Conservation (phyloP, 2,113 vertebrate species). For the Stegastes partitus region DNA sequence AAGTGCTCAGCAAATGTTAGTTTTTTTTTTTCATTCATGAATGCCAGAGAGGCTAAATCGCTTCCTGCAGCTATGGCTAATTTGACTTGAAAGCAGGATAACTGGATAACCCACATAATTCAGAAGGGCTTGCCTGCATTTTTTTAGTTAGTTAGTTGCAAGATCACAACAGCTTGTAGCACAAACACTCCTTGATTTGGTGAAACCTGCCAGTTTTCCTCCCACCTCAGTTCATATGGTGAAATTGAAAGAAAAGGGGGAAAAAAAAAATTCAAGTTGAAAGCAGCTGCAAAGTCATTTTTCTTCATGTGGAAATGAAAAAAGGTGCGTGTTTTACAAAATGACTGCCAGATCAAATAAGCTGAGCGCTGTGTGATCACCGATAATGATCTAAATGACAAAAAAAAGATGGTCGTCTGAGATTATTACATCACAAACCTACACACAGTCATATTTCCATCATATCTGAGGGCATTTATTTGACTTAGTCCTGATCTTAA, state of each 20-base stretch:
- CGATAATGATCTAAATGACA: too few species aligned
- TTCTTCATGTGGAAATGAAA: not conserved
- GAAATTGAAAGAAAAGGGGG: not conserved
- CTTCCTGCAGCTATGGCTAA: not conserved
- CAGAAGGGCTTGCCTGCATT: constrained; percentile 50
- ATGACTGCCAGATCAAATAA: not conserved
- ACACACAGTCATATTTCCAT: not conserved
- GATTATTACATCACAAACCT: not conserved
- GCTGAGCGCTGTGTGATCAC: too few species aligned
- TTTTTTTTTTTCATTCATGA: not conserved
- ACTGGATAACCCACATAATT: constrained; percentile 62
- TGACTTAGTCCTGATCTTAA: too few species aligned
- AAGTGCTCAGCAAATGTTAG: too few species aligned
- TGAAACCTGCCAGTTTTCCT: not conserved
- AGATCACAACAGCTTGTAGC: constrained; percentile 16
- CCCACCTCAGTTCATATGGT: not conserved
- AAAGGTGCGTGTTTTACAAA: not conserved
- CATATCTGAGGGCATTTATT: not conserved
- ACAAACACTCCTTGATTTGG: constrained; percentile 35
- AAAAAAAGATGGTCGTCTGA: too few species aligned
- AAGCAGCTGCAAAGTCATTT: not conserved
- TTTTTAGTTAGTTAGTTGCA: not conserved
- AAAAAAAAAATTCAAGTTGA: not conserved
- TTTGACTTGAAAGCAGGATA: constrained; percentile 18
- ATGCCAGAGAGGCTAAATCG: not conserved